A percentile compares a stretch with the other conserved stretches of the same genome.
These are phyloP conservation scores for Hepsetus odoe DNA, from an alignment of 2,113 vertebrate genomes.

Conservation along the genomic window DNA sequence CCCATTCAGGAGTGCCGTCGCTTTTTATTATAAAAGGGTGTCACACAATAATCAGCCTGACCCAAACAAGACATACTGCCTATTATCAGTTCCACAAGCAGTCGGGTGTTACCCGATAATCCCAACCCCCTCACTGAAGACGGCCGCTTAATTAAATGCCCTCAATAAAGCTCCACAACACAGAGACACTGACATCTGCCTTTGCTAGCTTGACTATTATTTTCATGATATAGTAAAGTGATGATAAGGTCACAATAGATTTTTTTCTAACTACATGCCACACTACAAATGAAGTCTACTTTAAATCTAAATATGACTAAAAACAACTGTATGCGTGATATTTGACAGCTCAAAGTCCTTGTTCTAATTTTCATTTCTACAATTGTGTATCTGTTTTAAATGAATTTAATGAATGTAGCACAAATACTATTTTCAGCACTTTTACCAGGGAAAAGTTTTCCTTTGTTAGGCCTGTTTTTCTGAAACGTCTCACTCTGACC, in stretches of 20 bases:
- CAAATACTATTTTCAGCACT: too few species aligned
- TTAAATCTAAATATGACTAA: too few species aligned
- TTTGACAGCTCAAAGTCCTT: too few species aligned
- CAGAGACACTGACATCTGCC: neutral
- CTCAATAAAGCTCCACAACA: conserved; percentile 8
- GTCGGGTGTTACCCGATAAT: conserved; percentile 51
- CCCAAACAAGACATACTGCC: conserved; percentile 39
- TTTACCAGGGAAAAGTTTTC: too few species aligned
- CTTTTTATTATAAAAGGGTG: conserved; percentile 43
- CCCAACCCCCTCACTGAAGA: conserved; percentile 30
- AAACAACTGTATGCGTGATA: too few species aligned
- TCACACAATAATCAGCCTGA: conserved; percentile 43
- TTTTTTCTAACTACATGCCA: neutral
- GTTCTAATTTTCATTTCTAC: too few species aligned
- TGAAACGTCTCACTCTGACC: neutral
- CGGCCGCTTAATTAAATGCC: conserved; percentile 29
- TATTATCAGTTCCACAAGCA: conserved; percentile 45
- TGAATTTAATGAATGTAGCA: too few species aligned
- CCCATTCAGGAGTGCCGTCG: conserved; percentile 44
- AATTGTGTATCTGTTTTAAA: too few species aligned
- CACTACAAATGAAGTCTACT: neutral
- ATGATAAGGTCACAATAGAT: neutral
- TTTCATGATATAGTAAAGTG: neutral
- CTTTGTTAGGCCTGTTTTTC: neutral
- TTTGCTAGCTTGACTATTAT: neutral